A percentile compares a stretch with the other conserved stretches of the same genome.
Conservation (phyloP, 2,797 vertebrate species). For the Catharus ustulatus region DNA sequence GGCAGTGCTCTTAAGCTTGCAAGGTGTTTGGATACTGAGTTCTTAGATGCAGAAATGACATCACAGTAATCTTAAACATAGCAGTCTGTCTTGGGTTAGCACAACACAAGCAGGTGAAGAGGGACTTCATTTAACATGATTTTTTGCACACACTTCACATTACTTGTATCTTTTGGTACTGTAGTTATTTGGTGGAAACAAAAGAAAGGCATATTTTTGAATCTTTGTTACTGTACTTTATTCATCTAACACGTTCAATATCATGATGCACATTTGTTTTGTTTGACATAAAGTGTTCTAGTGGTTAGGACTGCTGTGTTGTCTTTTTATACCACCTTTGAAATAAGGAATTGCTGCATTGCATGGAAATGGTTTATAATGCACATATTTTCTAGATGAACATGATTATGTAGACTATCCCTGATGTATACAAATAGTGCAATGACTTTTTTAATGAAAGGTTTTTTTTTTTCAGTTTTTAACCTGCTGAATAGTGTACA, state of each 20-base stretch:
- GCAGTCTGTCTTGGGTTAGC: not conserved
- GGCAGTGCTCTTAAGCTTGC: not conserved
- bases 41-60: not conserved
- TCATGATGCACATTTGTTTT: constrained; percentile 41
- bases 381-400: constrained; percentile 75
- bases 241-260: not conserved
- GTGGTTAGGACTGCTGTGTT: constrained; percentile 58
- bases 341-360: constrained; percentile 57
- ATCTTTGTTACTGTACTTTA: constrained; percentile 36
- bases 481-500: constrained; percentile 77
- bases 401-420: constrained; percentile 53
- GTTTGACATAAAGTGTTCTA: constrained; percentile 21
- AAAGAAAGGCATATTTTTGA: constrained; percentile 17
- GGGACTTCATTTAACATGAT: not conserved
- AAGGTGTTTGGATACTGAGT: not conserved
- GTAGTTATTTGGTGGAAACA: constrained; percentile 45
- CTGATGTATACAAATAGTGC: constrained; percentile 72
- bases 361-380: constrained; percentile 72
- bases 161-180: constrained; percentile 23
- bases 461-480: constrained; percentile 55
- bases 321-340: constrained; percentile 64
- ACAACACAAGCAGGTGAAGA: not conserved
- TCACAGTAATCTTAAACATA: not conserved
- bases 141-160: not conserved
- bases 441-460: constrained; percentile 72